A percentile compares a stretch with the other conserved stretches of the same genome.
phyloP scores from a whole-genome alignment of 2,888 invertebrate species.

The Aplocera efformata region DNA sequence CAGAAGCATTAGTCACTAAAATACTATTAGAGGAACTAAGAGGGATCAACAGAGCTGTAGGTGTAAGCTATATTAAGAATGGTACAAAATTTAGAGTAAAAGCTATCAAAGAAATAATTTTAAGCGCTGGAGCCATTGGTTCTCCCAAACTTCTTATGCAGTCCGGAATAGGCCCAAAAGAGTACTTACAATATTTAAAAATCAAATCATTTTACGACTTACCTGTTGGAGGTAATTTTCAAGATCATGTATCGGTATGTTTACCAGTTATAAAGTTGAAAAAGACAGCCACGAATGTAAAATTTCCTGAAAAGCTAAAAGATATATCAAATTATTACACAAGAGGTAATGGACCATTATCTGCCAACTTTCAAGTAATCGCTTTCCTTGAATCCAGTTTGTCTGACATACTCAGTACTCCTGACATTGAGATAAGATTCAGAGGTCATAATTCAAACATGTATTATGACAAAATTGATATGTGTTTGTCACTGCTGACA shows the following conservation, averaged over 20 bases:
- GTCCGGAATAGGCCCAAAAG: conserved; percentile 68
- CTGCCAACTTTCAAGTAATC: conserved; percentile 70
- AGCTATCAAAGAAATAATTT: conserved; percentile 60
- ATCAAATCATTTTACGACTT: conserved; percentile 55
- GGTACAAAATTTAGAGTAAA: conserved; percentile 56
- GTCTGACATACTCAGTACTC: conserved; percentile 62
- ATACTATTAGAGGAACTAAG: conserved; percentile 49
- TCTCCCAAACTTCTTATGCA: conserved; percentile 70
- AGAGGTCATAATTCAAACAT: conserved; percentile 71
- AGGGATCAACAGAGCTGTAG: conserved; percentile 45
- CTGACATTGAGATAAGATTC: conserved; percentile 69
- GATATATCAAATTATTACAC: conserved; percentile 67
- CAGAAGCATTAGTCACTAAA: conserved; percentile 67
- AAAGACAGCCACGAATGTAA: conserved; percentile 56
- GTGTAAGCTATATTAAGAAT: conserved; percentile 64
- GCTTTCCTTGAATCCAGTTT: conserved; percentile 62
- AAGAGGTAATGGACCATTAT: conserved; percentile 63
- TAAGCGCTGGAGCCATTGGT: conserved; percentile 69
- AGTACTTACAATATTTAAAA: conserved; percentile 68
- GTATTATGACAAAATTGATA: conserved; percentile 69
- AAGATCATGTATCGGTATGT: conserved; percentile 71
- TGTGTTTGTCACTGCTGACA: conserved; percentile 65
- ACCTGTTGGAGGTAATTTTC: conserved; percentile 69
- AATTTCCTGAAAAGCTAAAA: conserved; percentile 63
- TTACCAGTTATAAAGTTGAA: conserved; percentile 63